phyloP scores from a whole-genome alignment of 2,113 vertebrate species.

The Recurvirostra avosetta region DNA sequence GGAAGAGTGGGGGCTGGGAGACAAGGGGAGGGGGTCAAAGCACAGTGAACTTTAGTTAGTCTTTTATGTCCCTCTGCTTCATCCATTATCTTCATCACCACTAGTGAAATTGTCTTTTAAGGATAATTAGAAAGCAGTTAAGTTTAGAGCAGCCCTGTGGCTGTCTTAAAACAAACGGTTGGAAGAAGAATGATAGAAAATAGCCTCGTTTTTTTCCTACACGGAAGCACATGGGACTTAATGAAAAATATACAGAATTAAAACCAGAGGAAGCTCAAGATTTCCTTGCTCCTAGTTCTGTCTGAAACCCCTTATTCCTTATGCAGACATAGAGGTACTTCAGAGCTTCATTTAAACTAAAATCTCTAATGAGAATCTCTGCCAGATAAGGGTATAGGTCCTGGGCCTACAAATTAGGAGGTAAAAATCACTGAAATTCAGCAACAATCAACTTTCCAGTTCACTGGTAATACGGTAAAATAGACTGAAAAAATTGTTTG shows the following conservation, averaged over 20 bases:
- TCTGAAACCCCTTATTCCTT: not conserved
- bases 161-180: not conserved
- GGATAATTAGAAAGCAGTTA: slow-evolving; percentile 34
- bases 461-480: not conserved
- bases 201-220: not conserved
- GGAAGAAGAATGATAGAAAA: not conserved
- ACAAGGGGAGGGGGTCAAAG: not conserved
- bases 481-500: not conserved
- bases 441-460: not conserved
- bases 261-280: not conserved
- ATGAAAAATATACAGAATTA: slow-evolving; percentile 29
- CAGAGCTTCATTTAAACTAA: not conserved
- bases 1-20: not conserved
- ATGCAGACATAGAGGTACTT: not conserved
- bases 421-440: not conserved
- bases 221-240: not conserved
- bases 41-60: not conserved
- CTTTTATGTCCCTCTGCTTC: slow-evolving; percentile 5
- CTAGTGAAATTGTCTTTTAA: slow-evolving; percentile 27
- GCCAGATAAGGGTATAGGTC: not conserved
- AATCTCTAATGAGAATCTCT: not conserved
- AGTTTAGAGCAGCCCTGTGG: not conserved
- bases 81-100: slow-evolving; percentile 31
- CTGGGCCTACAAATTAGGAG: not conserved
- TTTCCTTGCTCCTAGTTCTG: not conserved